These are phyloP conservation scores for Zaprionus tsacasi DNA, from an alignment of 1,140 invertebrate genomes.

Conservation along the genomic window DNA sequence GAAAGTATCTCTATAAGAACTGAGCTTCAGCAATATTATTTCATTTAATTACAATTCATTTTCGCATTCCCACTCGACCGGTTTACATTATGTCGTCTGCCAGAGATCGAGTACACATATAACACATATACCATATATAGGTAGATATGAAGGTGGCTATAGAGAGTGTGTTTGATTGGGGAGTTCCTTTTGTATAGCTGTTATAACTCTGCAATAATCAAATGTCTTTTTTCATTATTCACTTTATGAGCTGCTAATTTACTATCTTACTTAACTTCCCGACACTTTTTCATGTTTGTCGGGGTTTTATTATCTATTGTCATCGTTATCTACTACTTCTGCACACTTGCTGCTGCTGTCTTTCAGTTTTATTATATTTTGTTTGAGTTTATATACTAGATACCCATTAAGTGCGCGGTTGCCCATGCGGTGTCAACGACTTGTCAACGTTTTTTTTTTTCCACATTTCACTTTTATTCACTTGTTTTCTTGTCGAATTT, in stretches of 20 bases:
- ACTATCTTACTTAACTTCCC: slow-evolving; percentile 17
- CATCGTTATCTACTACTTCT: slow-evolving; percentile 48
- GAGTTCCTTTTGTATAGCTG: slow-evolving; percentile 24
- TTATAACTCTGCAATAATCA: slow-evolving; percentile 11
- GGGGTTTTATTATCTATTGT: slow-evolving; percentile 37
- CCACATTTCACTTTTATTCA: slow-evolving; percentile 33
- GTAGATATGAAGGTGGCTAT: slow-evolving; percentile 4
- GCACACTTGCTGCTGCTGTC: slow-evolving; percentile 24
- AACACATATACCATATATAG: background rate
- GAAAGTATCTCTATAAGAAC: slow-evolving; percentile 21
- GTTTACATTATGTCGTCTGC: slow-evolving; percentile 52
- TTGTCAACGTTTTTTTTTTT: slow-evolving; percentile 37
- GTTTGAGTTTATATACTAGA: slow-evolving; percentile 2
- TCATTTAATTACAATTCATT: slow-evolving; percentile 60
- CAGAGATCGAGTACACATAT: slow-evolving; percentile 6
- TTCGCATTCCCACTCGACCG: slow-evolving; percentile 44
- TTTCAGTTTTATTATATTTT: slow-evolving; percentile 1
- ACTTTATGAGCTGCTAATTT: slow-evolving; percentile 68
- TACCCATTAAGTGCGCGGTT: slow-evolving; percentile 27
- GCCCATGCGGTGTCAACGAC: slow-evolving; percentile 60
- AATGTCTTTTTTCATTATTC: slow-evolving; percentile 16
- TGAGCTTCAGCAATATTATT: slow-evolving; percentile 28
- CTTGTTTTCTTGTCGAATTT: slow-evolving; percentile 38
- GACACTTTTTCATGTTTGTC: slow-evolving; percentile 39
- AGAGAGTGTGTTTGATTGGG: background rate